These are phyloP conservation scores for Aplodontia rufa DNA, from an alignment of 2,113 vertebrate genomes.

Conservation along the genomic window DNA sequence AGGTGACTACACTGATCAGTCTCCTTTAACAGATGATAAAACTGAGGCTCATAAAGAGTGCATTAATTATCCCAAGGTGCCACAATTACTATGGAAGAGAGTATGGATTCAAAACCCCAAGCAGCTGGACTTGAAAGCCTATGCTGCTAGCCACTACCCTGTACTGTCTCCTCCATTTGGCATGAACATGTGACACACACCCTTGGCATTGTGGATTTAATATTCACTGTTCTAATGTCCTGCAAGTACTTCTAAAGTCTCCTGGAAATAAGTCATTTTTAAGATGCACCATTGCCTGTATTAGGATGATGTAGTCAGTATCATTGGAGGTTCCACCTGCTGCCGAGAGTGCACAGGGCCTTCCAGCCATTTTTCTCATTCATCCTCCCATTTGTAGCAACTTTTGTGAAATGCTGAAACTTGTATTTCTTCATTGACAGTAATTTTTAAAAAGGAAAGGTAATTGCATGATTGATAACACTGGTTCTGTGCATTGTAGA, in stretches of 20 bases:
- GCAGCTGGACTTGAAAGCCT: not conserved
- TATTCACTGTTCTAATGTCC: not conserved
- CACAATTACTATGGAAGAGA: not conserved
- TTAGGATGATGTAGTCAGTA: not conserved
- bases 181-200: not conserved
- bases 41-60: not conserved
- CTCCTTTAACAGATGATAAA: not conserved
- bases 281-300: not conserved
- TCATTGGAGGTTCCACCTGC: not conserved
- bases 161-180: not conserved
- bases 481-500: not conserved
- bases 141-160: not conserved
- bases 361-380: not conserved
- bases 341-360: accelerated
- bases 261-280: not conserved
- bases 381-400: not conserved
- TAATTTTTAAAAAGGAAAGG: not conserved
- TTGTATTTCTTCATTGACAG: slow-evolving; percentile 18
- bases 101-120: not conserved
- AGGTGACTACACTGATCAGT: not conserved
- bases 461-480: not conserved
- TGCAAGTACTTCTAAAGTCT: not conserved
- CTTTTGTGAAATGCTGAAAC: not conserved
- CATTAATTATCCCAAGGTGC: not conserved
- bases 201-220: not conserved